phyloP scores from a whole-genome alignment of 2,113 vertebrate genomes.

The Ctenodactylus gundi region DNA sequence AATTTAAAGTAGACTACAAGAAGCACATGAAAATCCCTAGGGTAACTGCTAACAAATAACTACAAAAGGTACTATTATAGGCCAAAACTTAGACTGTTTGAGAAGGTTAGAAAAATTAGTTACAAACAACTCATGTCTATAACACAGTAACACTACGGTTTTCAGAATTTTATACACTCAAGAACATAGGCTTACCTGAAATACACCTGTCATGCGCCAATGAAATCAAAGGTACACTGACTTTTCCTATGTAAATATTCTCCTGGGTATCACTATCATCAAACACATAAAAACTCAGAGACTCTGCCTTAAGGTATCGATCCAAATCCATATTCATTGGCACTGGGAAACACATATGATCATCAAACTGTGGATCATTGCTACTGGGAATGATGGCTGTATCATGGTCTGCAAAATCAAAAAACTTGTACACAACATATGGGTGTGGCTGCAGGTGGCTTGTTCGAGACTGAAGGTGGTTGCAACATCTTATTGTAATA shows the following conservation, averaged over 20 bases:
- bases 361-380: slow-evolving; percentile 87
- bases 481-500: slow-evolving; percentile 87
- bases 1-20: slow-evolving; percentile 3
- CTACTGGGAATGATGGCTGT: slow-evolving; percentile 86
- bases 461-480: slow-evolving; percentile 78
- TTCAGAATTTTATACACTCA: slow-evolving; percentile 32
- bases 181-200: slow-evolving; percentile 83
- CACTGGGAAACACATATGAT: slow-evolving; percentile 87
- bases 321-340: slow-evolving; percentile 87
- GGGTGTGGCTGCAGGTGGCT: slow-evolving; percentile 84
- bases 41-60: slow-evolving; percentile 30
- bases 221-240: slow-evolving; percentile 87
- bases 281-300: slow-evolving; percentile 90
- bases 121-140: background rate
- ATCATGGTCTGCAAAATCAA: slow-evolving; percentile 89
- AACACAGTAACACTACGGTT: background rate
- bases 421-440: slow-evolving; percentile 94
- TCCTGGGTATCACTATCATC: slow-evolving; percentile 88
- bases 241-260: slow-evolving; percentile 90
- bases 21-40: background rate
- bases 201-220: slow-evolving; percentile 87
- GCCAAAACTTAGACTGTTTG: background rate
- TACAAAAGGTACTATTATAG: background rate
- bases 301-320: slow-evolving; percentile 87
- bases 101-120: slow-evolving; percentile 20